These are phyloP conservation scores for Aleadryas rufinucha DNA, from an alignment of 2,113 vertebrate genomes.

Conservation along the genomic window DNA sequence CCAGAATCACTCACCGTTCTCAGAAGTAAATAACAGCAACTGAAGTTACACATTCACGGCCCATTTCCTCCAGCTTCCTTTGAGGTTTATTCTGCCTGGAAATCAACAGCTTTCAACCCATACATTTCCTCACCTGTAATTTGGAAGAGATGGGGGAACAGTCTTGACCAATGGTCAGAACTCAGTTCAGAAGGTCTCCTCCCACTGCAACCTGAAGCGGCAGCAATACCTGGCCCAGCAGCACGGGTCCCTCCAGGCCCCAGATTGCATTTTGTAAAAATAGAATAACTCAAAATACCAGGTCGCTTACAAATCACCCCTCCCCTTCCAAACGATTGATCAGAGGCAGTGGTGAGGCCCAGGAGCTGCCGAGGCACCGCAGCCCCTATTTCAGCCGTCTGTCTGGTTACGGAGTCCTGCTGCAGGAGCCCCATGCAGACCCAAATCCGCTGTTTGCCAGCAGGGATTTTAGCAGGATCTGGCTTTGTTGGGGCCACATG, in stretches of 20 bases:
- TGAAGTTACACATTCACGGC: not conserved
- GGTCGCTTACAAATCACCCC: not conserved
- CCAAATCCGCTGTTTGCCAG: not conserved
- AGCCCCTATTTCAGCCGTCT: not conserved
- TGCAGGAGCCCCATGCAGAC: not conserved
- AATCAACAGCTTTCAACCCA: not conserved
- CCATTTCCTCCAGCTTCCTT: not conserved
- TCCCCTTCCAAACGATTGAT: not conserved
- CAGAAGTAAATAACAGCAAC: not conserved
- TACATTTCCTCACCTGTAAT: not conserved
- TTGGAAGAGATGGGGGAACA: not conserved
- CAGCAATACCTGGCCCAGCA: not conserved
- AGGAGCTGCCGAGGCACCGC: fast-evolving
- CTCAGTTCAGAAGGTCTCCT: not conserved
- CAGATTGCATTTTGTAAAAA: not conserved
- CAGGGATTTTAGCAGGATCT: not conserved
- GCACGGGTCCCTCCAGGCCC: not conserved
- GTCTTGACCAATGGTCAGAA: not conserved
- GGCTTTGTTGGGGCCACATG: not conserved
- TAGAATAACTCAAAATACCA: not conserved
- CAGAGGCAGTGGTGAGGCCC: not conserved
- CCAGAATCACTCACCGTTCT: not conserved
- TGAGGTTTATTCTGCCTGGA: not conserved
- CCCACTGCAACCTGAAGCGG: not conserved
- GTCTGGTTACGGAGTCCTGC: too few species aligned